A percentile compares a stretch with the other conserved stretches of the same genome.
These are phyloP conservation scores for Coenonympha arcania DNA, from an alignment of 2,888 invertebrate genomes.

Conservation along the genomic window DNA sequence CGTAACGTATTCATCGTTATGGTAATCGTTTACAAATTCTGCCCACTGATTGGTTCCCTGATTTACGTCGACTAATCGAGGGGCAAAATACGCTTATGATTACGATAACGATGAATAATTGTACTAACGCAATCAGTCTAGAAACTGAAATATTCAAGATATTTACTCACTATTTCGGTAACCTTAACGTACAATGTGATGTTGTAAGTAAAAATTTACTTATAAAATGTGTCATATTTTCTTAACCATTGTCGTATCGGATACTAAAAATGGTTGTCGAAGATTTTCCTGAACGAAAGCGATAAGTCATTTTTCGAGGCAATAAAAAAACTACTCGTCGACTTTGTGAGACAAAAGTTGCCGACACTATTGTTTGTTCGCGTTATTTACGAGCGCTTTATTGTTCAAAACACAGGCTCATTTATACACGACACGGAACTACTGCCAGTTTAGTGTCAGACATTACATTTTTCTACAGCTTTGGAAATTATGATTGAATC, in stretches of 20 bases:
- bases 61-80: no score
- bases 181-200: no score
- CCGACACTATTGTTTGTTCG: conserved; percentile 24
- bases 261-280: neutral
- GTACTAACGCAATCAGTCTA: no score
- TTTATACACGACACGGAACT: conserved; percentile 24
- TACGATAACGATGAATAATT: no score
- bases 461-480: conserved; percentile 16
- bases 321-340: conserved; percentile 20
- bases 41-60: no score
- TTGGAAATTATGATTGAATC: conserved; percentile 13
- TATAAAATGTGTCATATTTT: no score
- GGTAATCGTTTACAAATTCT: no score
- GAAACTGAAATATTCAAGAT: no score
- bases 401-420: conserved; percentile 23
- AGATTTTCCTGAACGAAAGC: conserved; percentile 13
- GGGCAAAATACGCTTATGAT: no score
- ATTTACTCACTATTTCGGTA: no score
- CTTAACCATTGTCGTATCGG: neutral
- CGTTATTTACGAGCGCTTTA: conserved; percentile 26
- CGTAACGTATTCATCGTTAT: no score
- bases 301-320: conserved; percentile 19
- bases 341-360: conserved; percentile 18
- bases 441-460: conserved; percentile 20
- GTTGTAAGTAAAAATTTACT: no score